Conservation (phyloP, 2,888 invertebrate species). For the Calephelis perditalis region DNA sequence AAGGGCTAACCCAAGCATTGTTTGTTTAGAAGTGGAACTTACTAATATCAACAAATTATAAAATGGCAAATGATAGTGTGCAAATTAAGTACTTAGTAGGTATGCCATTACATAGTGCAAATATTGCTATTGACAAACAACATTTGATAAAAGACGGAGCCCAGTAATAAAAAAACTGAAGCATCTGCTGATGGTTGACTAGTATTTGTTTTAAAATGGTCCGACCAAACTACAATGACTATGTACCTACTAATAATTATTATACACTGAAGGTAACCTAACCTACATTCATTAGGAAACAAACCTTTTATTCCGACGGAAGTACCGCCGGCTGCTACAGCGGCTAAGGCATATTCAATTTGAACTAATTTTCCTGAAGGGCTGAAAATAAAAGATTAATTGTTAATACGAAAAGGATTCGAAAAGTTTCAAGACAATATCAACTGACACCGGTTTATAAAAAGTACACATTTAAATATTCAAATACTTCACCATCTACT, state of each 20-base stretch:
- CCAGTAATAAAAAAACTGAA: too few species aligned
- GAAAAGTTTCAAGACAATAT: slow-evolving; percentile 24
- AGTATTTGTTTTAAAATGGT: too few species aligned
- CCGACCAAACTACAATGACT: slow-evolving; percentile 34
- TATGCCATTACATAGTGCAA: too few species aligned
- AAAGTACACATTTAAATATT: not conserved
- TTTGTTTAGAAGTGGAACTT: too few species aligned
- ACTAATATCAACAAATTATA: too few species aligned
- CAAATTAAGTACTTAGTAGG: too few species aligned
- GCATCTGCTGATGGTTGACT: too few species aligned
- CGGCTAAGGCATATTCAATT: slow-evolving; percentile 99
- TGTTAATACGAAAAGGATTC: slow-evolving; percentile 23
- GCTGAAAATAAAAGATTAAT: slow-evolving; percentile 73
- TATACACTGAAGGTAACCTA: slow-evolving; percentile 32
- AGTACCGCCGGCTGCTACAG: slow-evolving; percentile 98
- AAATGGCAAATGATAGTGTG: too few species aligned
- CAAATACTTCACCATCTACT: not conserved
- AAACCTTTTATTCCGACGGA: slow-evolving; percentile 98
- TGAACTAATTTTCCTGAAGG: slow-evolving; percentile 99
- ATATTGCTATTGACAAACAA: too few species aligned
- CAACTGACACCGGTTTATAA: slow-evolving; percentile 20
- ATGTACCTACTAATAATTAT: not conserved
- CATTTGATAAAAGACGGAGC: too few species aligned
- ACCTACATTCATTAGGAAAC: slow-evolving; percentile 31
- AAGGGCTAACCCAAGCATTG: too few species aligned